Percentiles rank a stretch among this genome's conserved stretches.
These are phyloP conservation scores for Anas platyrhynchos DNA, from an alignment of 2,113 vertebrate genomes.

Conservation along the genomic window DNA sequence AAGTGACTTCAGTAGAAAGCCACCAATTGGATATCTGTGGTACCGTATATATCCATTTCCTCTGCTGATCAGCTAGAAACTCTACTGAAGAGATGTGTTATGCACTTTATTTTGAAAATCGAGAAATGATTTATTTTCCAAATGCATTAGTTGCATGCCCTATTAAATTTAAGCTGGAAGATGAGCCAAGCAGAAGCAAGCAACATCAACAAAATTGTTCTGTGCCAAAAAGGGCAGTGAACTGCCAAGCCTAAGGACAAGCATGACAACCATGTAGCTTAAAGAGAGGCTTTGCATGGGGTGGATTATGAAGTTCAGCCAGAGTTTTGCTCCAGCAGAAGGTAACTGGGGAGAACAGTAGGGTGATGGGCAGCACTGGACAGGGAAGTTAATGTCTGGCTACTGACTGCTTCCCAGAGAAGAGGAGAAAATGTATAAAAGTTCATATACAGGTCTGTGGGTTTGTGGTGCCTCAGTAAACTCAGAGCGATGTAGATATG, in stretches of 20 bases:
- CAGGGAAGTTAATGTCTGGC: background rate
- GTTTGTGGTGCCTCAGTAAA: background rate
- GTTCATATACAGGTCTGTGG: background rate
- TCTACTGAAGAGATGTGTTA: background rate
- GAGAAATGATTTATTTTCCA: background rate
- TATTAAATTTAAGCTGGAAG: background rate
- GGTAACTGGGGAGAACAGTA: background rate
- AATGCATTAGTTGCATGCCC: background rate
- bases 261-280: background rate
- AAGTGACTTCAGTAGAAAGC: background rate
- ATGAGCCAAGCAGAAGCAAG: background rate
- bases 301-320: background rate
- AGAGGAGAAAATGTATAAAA: background rate
- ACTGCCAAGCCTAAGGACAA: background rate
- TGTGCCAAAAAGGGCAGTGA: background rate
- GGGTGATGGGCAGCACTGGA: background rate
- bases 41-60: background rate
- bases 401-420: background rate
- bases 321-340: background rate
- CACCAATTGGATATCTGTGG: background rate
- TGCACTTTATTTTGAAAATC: background rate
- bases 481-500: background rate
- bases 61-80: background rate
- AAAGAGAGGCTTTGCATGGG: background rate
- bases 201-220: background rate